Conservation (phyloP, 2,888 invertebrate genomes). For the Heliconius ismenius region DNA sequence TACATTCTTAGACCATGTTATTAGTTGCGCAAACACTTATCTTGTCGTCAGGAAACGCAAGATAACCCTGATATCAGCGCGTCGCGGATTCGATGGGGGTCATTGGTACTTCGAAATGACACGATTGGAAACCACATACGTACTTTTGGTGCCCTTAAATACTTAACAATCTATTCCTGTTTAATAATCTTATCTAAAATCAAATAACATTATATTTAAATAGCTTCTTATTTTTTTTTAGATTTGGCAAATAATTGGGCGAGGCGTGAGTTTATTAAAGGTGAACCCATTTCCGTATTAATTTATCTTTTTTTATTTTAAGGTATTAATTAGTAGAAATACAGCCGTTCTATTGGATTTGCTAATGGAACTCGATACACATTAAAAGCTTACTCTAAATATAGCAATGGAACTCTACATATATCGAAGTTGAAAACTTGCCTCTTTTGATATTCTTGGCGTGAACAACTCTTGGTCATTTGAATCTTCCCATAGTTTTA, state of each 20-base stretch:
- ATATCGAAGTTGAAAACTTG: constrained; percentile 22
- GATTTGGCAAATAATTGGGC: constrained; percentile 3
- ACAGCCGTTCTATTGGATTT: background rate
- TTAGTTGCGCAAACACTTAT: constrained; percentile 44
- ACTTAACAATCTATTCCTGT: constrained; percentile 1
- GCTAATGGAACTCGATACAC: background rate
- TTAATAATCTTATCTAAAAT: background rate
- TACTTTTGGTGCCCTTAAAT: background rate
- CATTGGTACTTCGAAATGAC: constrained; percentile 26
- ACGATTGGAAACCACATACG: background rate
- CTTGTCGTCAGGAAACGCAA: constrained; percentile 52
- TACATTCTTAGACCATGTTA: constrained; percentile 20
- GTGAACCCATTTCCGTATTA: background rate
- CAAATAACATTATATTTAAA: background rate
- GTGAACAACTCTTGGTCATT: background rate
- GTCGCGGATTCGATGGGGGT: constrained; percentile 46
- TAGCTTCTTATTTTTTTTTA: background rate
- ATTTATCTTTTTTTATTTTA: background rate
- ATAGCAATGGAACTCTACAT: constrained; percentile 1
- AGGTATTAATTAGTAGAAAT: background rate
- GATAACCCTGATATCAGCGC: constrained; percentile 56
- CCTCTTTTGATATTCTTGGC: constrained; percentile 28
- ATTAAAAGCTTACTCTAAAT: constrained; percentile 4
- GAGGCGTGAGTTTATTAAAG: background rate
- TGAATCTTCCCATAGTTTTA: background rate